These are phyloP conservation scores for Leptopilina boulardi DNA, from an alignment of 1,140 invertebrate species.

Conservation along the genomic window DNA sequence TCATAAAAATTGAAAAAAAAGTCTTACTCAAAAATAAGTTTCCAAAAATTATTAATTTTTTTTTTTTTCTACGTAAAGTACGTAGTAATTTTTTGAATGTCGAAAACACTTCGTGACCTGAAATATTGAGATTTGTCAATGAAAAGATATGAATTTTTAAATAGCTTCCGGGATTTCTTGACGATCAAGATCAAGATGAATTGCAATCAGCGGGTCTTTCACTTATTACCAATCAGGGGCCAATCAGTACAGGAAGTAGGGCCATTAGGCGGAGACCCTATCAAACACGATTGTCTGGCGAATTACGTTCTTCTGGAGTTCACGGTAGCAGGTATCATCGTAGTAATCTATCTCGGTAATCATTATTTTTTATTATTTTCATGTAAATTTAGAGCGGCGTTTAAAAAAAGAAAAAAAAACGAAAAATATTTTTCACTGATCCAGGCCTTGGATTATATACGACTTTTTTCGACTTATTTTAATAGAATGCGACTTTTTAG, in stretches of 20 bases:
- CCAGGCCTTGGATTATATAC: not conserved
- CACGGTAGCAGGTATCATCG: constrained; percentile 45
- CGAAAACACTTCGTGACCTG: too few species aligned
- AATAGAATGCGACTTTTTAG: too few species aligned
- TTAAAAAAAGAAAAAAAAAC: too few species aligned
- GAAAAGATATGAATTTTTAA: not conserved
- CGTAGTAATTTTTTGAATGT: too few species aligned
- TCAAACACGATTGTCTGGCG: constrained; percentile 25
- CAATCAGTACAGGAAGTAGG: constrained; percentile 24
- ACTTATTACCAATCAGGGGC: not conserved
- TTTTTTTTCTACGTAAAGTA: too few species aligned
- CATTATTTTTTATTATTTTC: constrained; percentile 28
- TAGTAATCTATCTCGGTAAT: constrained; percentile 35
- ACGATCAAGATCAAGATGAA: constrained; percentile 36
- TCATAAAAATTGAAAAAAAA: too few species aligned
- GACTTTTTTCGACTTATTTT: too few species aligned
- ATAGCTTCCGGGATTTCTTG: constrained; percentile 39
- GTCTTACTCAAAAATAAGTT: too few species aligned
- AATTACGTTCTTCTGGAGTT: constrained; percentile 39
- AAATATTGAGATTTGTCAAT: too few species aligned
- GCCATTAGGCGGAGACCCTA: constrained; percentile 41
- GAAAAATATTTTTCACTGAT: too few species aligned
- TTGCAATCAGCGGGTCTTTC: constrained; percentile 1
- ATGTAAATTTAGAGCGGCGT: not conserved
- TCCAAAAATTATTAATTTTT: too few species aligned